phyloP scores from a whole-genome alignment of 2,888 invertebrate genomes.

The Schrankia costaestrigalis region DNA sequence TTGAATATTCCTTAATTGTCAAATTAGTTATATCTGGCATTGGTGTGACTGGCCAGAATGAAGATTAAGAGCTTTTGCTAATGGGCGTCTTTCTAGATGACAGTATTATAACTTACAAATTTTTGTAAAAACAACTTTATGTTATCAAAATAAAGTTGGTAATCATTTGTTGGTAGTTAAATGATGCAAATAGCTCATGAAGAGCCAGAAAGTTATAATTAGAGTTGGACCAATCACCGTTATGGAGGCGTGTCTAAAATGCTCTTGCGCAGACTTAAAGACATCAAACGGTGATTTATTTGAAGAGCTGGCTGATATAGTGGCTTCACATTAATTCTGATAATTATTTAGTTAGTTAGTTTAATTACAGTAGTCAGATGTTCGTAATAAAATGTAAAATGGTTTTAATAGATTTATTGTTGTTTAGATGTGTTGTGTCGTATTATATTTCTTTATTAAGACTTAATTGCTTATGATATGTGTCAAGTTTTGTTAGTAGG shows the following conservation, averaged over 20 bases:
- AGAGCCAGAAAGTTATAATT: conserved; percentile 68
- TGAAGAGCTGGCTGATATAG: conserved; percentile 63
- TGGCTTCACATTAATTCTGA: conserved; percentile 72
- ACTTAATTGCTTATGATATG: conserved; percentile 29
- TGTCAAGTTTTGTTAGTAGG: conserved; percentile 1
- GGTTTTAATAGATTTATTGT: conserved; percentile 42
- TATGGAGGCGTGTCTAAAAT: conserved; percentile 55
- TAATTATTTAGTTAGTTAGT: conserved; percentile 76
- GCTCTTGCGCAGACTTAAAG: conserved; percentile 54
- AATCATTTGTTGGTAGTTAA: conserved; percentile 43
- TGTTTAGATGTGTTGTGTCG: conserved; percentile 1
- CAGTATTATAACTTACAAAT: conserved; percentile 50
- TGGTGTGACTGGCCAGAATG: conserved; percentile 52
- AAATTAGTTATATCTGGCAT: conserved; percentile 49
- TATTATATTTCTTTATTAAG: conserved; percentile 23
- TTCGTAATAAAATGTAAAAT: conserved; percentile 28
- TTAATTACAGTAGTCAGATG: conserved; percentile 72
- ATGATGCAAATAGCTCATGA: conserved; percentile 75
- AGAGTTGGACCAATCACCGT: conserved; percentile 67
- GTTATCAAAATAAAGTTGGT: conserved; percentile 13
- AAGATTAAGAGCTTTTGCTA: conserved; percentile 73
- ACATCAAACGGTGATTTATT: conserved; percentile 70
- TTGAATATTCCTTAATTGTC: conserved; percentile 34
- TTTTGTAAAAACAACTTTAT: conserved; percentile 26
- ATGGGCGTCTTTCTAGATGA: conserved; percentile 76